These are phyloP conservation scores for Himalopsyche kuldschensis DNA, from an alignment of 2,888 invertebrate genomes.

Conservation along the genomic window DNA sequence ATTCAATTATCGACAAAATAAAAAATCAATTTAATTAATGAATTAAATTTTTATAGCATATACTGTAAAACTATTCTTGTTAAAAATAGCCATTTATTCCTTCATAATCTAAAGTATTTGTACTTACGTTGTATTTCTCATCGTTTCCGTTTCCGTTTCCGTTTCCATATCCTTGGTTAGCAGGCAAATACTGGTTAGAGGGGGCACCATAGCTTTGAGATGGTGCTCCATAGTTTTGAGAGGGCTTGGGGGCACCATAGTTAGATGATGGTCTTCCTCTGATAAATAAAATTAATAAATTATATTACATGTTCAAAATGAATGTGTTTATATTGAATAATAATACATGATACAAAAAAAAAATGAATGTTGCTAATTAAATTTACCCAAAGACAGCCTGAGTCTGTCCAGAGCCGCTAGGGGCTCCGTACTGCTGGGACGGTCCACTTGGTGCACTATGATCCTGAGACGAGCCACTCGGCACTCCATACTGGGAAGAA, in stretches of 20 bases:
- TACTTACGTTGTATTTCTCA: slow-evolving; percentile 44
- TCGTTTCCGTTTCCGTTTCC: slow-evolving; percentile 41
- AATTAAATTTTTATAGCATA: too few relatives aligned
- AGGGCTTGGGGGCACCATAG: slow-evolving; percentile 41
- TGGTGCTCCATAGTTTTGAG: slow-evolving; percentile 41
- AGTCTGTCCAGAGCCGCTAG: slow-evolving; percentile 41
- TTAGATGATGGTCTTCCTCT: slow-evolving; percentile 37
- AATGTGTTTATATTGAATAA: too few relatives aligned
- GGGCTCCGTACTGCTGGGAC: slow-evolving; percentile 47
- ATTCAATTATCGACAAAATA: too few relatives aligned
- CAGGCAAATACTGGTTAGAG: slow-evolving; percentile 52
- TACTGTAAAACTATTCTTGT: too few relatives aligned
- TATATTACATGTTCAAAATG: too few relatives aligned
- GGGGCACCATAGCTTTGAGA: slow-evolving; percentile 41
- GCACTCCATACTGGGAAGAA: slow-evolving; percentile 42
- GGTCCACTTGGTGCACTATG: slow-evolving; percentile 47
- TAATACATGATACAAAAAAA: too few relatives aligned
- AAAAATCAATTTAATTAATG: not conserved
- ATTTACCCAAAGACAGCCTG: slow-evolving; percentile 33
- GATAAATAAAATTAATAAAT: not conserved
- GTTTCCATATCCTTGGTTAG: slow-evolving; percentile 41
- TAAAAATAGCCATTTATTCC: too few relatives aligned
- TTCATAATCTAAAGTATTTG: not conserved
- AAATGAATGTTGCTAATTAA: too few relatives aligned
- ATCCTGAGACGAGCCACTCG: slow-evolving; percentile 43